Conservation (phyloP, 1,140 invertebrate species). For the Aphaenogaster ashmeadi region DNA sequence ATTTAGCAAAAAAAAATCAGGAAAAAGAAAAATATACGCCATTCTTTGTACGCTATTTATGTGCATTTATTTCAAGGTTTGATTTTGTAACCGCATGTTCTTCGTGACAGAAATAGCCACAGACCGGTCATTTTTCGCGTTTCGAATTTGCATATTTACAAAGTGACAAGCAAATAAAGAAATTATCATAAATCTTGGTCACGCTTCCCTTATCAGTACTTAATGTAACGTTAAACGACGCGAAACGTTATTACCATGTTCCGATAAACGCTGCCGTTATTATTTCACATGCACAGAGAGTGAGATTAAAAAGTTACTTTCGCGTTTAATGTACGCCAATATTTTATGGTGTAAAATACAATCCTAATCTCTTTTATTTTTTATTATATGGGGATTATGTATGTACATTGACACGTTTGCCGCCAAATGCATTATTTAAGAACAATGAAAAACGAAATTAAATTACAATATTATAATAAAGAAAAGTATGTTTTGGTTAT, state of each 20-base stretch:
- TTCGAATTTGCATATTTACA: slow-evolving; percentile 33
- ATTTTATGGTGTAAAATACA: background rate
- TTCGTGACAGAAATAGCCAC: background rate
- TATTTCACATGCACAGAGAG: background rate
- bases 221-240: slow-evolving; percentile 27
- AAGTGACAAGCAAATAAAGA: slow-evolving; percentile 34
- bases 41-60: background rate
- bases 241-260: background rate
- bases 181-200: slow-evolving; percentile 42
- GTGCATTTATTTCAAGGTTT: slow-evolving; percentile 7
- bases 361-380: too few relatives aligned
- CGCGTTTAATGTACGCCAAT: background rate
- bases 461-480: background rate
- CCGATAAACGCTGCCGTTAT: background rate
- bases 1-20: background rate
- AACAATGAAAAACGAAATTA: background rate
- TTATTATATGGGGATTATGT: background rate
- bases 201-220: slow-evolving; percentile 15
- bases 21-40: background rate
- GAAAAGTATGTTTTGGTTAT: background rate
- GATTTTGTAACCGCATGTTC: background rate
- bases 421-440: background rate
- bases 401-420: background rate
- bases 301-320: slow-evolving; percentile 24
- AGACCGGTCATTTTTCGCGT: background rate